Percentiles rank a stretch among this genome's conserved stretches.
Evolutionary conservation across 2,797 vertebrate genomes (phyloP).

Genomic region (Buphagus erythrorhynchus): DNA sequence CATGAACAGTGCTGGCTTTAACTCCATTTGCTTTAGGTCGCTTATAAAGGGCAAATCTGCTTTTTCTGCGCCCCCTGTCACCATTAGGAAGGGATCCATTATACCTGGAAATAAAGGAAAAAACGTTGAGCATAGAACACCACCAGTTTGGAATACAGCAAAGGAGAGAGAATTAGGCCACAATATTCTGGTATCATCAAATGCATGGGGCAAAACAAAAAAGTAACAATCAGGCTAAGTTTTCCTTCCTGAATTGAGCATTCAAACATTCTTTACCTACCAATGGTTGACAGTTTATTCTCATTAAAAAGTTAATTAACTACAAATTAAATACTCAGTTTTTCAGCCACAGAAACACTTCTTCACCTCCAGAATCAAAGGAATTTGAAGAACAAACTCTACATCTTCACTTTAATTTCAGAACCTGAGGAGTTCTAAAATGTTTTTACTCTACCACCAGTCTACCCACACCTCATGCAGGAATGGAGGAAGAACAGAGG

Average conservation of each 20-base stretch:
- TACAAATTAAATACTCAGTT: background rate
- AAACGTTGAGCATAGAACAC: background rate
- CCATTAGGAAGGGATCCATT: constrained; percentile 97
- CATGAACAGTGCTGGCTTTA: constrained; percentile 94
- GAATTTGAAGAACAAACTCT: background rate
- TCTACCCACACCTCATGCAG: background rate
- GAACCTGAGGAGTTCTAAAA: accelerated
- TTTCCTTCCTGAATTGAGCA: background rate
- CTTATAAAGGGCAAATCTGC: constrained; percentile 95
- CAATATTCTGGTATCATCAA: background rate
- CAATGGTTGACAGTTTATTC: background rate
- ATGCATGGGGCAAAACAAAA: background rate
- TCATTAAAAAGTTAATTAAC: background rate
- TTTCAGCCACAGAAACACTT: background rate
- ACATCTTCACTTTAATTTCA: background rate
- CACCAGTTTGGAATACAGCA: background rate
- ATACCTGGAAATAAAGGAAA: constrained; percentile 82
- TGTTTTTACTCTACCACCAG: background rate
- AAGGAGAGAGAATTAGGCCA: background rate
- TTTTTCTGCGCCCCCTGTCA: constrained; percentile 95
- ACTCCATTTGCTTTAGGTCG: constrained; percentile 94
- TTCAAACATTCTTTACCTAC: background rate
- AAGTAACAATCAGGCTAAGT: background rate
- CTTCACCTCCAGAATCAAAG: background rate
- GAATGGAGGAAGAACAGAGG: background rate